phyloP scores from a whole-genome alignment of 2,888 invertebrate species.

The Ectemnius continuus region DNA sequence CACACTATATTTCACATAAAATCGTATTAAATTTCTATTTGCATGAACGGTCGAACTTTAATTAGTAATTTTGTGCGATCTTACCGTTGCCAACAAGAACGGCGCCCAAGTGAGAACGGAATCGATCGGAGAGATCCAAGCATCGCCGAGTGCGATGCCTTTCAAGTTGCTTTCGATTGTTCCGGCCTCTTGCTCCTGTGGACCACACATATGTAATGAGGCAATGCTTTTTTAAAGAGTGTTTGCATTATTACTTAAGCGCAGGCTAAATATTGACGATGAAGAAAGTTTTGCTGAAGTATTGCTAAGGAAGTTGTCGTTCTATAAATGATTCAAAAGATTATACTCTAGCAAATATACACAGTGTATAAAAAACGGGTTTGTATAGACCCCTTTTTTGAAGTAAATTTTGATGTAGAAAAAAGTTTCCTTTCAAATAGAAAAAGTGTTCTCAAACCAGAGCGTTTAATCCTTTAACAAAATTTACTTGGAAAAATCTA shows the following conservation, averaged over 20 bases:
- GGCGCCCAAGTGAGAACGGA: slow-evolving; percentile 91
- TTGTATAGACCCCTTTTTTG: no score
- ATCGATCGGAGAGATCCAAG: slow-evolving; percentile 94
- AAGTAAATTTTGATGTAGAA: no score
- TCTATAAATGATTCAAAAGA: no score
- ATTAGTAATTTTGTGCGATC: slow-evolving; percentile 9
- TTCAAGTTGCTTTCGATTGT: slow-evolving; percentile 84
- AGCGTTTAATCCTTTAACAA: no score
- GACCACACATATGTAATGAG: neutral
- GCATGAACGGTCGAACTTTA: no score
- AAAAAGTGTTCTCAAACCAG: no score
- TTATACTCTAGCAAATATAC: no score
- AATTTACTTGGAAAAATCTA: no score
- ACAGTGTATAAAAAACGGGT: no score
- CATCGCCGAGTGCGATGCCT: slow-evolving; percentile 91
- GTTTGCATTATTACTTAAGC: neutral
- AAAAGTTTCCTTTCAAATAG: no score
- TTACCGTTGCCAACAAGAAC: slow-evolving; percentile 85
- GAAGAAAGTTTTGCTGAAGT: neutral
- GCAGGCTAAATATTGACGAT: neutral
- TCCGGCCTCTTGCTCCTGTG: slow-evolving; percentile 82
- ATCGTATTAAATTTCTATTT: no score
- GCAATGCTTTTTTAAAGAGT: neutral
- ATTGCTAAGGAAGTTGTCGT: neutral
- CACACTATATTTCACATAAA: no score